These are phyloP conservation scores for Mohoua ochrocephala DNA, from an alignment of 2,113 vertebrate genomes.

Conservation along the genomic window DNA sequence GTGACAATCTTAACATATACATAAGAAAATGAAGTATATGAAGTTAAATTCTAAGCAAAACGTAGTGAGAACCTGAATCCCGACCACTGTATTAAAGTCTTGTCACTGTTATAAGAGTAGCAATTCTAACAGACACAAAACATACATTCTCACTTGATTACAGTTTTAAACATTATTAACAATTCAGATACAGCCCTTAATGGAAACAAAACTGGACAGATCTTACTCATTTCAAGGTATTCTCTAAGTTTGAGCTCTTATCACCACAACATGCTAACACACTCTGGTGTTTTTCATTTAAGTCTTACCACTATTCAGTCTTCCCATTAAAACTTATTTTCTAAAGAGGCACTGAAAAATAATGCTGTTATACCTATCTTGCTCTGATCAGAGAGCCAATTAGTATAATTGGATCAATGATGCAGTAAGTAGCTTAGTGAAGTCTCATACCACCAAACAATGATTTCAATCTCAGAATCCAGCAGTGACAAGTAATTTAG, in stretches of 20 bases:
- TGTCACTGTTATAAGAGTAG: neutral
- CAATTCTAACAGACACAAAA: neutral
- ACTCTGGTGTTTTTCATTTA: neutral
- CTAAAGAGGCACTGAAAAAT: neutral
- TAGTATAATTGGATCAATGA: neutral
- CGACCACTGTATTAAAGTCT: neutral
- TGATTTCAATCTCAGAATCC: neutral
- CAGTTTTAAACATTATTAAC: neutral
- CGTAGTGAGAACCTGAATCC: neutral
- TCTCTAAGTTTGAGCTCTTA: neutral
- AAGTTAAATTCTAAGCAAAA: neutral
- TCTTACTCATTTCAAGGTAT: neutral
- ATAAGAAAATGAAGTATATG: neutral
- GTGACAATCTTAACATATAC: neutral
- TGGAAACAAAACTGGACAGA: neutral
- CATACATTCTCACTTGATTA: neutral
- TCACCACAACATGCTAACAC: neutral
- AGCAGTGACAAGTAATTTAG: neutral
- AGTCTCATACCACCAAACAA: neutral
- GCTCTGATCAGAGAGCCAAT: neutral
- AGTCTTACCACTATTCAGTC: neutral
- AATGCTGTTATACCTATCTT: neutral
- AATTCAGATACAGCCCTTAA: neutral
- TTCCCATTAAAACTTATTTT: neutral
- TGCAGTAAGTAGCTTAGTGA: neutral